Percentiles rank a stretch among this genome's conserved stretches.
phyloP scores from a whole-genome alignment of 2,797 vertebrate species.

The Ciconia nigra region DNA sequence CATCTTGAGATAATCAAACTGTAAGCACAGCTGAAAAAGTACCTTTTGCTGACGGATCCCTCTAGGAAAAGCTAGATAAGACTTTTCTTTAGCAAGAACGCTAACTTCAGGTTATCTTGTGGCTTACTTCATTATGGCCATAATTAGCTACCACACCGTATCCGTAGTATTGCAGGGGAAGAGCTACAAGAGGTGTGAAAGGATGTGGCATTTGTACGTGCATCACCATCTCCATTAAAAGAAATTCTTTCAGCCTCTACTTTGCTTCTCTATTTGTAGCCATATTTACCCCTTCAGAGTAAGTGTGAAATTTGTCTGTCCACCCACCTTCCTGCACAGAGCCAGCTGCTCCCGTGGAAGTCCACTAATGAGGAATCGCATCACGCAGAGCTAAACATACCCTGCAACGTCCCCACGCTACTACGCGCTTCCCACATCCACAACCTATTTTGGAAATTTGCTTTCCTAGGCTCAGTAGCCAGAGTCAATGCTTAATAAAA shows the following conservation, averaged over 20 bases:
- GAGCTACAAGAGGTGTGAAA: not conserved
- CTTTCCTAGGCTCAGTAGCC: not conserved
- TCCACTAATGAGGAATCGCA: not conserved
- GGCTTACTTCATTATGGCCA: not conserved
- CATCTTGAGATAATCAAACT: not conserved
- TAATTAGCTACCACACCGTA: not conserved
- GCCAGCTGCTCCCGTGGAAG: not conserved
- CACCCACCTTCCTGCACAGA: not conserved
- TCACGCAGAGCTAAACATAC: not conserved
- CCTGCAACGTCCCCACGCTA: accelerated
- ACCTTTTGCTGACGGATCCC: not conserved
- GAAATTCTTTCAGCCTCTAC: not conserved
- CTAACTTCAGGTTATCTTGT: not conserved
- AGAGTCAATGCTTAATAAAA: not conserved
- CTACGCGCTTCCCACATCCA: accelerated
- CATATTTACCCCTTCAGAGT: not conserved
- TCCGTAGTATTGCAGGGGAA: not conserved
- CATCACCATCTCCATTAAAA: not conserved
- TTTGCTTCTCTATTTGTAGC: not conserved
- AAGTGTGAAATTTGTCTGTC: not conserved
- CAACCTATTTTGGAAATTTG: not conserved
- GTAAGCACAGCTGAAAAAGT: not conserved
- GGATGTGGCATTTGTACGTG: not conserved
- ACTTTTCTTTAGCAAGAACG: not conserved
- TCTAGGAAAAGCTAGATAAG: not conserved